Percentiles rank a stretch among this genome's conserved stretches.
Conservation (phyloP, 2,888 invertebrate genomes). For the Sphecodes monilicornis region DNA sequence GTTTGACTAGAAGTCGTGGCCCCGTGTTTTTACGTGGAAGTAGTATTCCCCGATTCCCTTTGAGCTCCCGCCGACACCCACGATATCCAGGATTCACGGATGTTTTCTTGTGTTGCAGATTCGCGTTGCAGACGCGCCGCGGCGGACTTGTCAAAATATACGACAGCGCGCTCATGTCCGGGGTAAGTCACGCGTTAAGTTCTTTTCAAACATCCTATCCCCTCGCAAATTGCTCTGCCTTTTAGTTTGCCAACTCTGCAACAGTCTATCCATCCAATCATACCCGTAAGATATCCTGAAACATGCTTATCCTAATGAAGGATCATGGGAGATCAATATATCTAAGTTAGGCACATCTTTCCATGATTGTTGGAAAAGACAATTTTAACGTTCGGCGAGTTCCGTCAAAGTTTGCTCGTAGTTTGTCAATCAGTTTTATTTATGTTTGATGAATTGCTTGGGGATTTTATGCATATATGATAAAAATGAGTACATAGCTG, state of each 20-base stretch:
- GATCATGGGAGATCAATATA: no score
- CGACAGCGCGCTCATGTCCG: conserved; percentile 95
- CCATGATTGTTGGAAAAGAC: no score
- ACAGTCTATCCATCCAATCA: background rate
- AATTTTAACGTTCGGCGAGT: no score
- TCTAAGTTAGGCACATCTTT: no score
- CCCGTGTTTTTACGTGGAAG: conserved; percentile 62
- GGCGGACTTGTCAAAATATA: conserved; percentile 97
- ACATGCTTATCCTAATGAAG: no score
- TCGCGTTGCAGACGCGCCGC: conserved; percentile 94
- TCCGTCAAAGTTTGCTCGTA: no score
- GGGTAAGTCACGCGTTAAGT: conserved; percentile 83
- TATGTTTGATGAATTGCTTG: no score
- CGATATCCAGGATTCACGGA: conserved; percentile 51
- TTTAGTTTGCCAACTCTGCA: background rate
- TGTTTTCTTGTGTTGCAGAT: conserved; percentile 85
- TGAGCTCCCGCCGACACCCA: conserved; percentile 63
- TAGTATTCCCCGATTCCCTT: conserved; percentile 59
- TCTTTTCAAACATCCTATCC: background rate
- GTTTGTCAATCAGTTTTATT: no score
- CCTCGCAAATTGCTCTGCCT: background rate
- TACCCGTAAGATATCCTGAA: background rate
- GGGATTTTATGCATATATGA: no score
- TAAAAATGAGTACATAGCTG: no score
- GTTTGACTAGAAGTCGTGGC: conserved; percentile 50